These are phyloP conservation scores for Apostichopus leukothele DNA, from an alignment of 53 echinoderm and acorn worm genomes.

Conservation along the genomic window DNA sequence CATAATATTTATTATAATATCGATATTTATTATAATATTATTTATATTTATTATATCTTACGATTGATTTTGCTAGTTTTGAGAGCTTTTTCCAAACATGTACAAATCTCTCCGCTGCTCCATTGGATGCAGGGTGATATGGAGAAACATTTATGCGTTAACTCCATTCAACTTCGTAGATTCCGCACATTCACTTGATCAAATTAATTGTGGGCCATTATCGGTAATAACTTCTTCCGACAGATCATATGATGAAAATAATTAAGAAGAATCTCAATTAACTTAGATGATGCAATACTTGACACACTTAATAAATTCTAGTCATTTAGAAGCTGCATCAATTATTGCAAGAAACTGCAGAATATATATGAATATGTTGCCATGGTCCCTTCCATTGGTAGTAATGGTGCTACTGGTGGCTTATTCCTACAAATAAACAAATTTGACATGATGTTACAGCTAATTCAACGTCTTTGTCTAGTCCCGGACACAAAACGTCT, in stretches of 20 bases:
- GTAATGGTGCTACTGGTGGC: constrained; percentile 49
- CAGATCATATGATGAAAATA: constrained; percentile 43
- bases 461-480: constrained; percentile 48
- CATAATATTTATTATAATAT: too few relatives aligned
- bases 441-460: constrained; percentile 1
- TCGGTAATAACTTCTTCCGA: constrained; percentile 54
- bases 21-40: too few relatives aligned
- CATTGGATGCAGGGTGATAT: constrained; percentile 65
- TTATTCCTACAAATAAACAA: constrained; percentile 4
- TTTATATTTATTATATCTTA: too few relatives aligned
- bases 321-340: constrained; percentile 46
- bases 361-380: constrained; percentile 56
- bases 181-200: constrained; percentile 50
- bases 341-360: constrained; percentile 34
- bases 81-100: too few relatives aligned
- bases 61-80: too few relatives aligned
- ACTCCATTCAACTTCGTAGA: constrained; percentile 59
- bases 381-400: constrained; percentile 56
- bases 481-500: constrained; percentile 59
- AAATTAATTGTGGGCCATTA: constrained; percentile 60
- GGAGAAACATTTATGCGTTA: neutral
- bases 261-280: constrained; percentile 49
- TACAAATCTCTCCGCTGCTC: constrained; percentile 27
- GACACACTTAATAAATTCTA: constrained; percentile 30
- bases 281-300: constrained; percentile 12